A percentile compares a stretch with the other conserved stretches of the same genome.
These are phyloP conservation scores for Erebia epiphron DNA, from an alignment of 2,888 invertebrate genomes.

Conservation along the genomic window DNA sequence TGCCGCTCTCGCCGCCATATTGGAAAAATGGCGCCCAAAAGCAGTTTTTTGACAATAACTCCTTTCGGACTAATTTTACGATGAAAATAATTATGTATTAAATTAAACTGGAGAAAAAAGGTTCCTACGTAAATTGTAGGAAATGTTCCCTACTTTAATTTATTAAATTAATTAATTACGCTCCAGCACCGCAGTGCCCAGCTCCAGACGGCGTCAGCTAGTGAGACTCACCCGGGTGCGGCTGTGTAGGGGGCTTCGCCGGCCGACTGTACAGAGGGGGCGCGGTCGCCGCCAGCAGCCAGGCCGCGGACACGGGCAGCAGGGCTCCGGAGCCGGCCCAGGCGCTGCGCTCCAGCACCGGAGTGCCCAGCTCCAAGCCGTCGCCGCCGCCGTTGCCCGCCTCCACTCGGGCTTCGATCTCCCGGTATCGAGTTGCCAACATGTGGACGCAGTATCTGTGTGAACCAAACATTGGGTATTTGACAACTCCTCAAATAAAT, in stretches of 20 bases:
- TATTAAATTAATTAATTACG: too few relatives aligned
- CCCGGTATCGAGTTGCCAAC: conserved; percentile 82
- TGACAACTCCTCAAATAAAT: too few relatives aligned
- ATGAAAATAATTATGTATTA: too few relatives aligned
- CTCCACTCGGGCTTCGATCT: conserved; percentile 60
- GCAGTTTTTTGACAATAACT: too few relatives aligned
- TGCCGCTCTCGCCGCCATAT: too few relatives aligned
- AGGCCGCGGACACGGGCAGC: conserved; percentile 86
- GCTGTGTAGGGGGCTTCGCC: conserved; percentile 52
- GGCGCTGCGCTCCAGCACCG: conserved; percentile 82
- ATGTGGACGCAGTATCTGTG: conserved; percentile 75
- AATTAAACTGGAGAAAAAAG: too few relatives aligned
- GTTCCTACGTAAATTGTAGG: too few relatives aligned
- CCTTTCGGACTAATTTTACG: too few relatives aligned
- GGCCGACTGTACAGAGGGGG: conserved; percentile 83
- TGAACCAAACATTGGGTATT: neutral
- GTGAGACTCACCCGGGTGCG: conserved; percentile 44
- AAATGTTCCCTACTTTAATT: too few relatives aligned
- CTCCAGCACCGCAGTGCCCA: too few relatives aligned
- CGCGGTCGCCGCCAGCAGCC: conserved; percentile 87
- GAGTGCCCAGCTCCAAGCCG: conserved; percentile 87
- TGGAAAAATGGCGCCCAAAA: too few relatives aligned
- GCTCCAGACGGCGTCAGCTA: too few relatives aligned
- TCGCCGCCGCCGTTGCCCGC: conserved; percentile 61
- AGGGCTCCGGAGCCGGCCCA: conserved; percentile 61